Evolutionary conservation across 2,113 vertebrate genomes (phyloP), one percentile per base, ranked within the genome.

Genomic region (Salvator merianae): DNA sequence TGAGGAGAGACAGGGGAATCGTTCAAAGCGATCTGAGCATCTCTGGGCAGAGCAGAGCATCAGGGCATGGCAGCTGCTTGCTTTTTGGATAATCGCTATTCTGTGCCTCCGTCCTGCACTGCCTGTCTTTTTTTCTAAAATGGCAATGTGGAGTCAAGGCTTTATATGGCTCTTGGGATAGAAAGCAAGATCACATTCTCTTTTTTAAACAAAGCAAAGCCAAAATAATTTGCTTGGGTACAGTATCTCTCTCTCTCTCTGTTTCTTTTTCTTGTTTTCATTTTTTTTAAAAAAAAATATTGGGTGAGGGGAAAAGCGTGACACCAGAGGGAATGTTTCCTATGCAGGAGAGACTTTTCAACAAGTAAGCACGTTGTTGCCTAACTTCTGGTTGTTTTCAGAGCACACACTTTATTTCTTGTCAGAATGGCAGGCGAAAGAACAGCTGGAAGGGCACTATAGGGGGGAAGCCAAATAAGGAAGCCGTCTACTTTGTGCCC

Each of bases 401-500:
- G 82, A 24, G 82, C 84, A 20, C 87, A 0, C 2, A 34, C n/a
- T 7, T 68, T 73, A 71, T 87, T 89, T 85, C 86, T 84, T 79
- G 92, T 40, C 85, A 85, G 94, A 87, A 94, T 94, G 94, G 91
- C 90, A 84, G 89, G 86, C 85, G 76, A 85, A 89, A 91, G 92
- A 90, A 90, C 92, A 88, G 89, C 91, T 75, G 94, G 89, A 82
- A 79, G 84, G 34, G 69, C 87, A 87, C 92, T 72, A 47, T 94
- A 94, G 83, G 30, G 47, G 86, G 87, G 77, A 89, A 87, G 84
- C 36, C 82, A 75, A 59, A 78, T 80, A 7, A 79, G 0, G 59
- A 83, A 53, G 0, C 50, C 63, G 78, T 71, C 80, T 24, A 9
- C 83, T 73, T 5, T 53, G 4, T 38, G 7, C 55, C 40, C 0